Evolutionary conservation across 2,797 vertebrate genomes (phyloP).

Genomic region (Aplochiton taeniatus): DNA sequence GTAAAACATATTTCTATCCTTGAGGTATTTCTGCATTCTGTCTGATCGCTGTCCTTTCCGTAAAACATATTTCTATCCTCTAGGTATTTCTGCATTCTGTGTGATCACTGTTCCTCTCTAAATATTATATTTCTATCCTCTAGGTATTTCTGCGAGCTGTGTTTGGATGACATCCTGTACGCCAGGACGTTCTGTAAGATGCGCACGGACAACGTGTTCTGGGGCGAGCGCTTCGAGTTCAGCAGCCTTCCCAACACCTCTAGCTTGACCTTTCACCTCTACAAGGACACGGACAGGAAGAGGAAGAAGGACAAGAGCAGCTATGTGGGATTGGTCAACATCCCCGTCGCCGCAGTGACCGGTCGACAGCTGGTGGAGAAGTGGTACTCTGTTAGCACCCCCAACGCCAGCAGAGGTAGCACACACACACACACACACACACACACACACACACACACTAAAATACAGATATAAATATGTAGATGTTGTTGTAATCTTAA

Average conservation of each 20-base stretch:
- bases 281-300: conserved; percentile 95
- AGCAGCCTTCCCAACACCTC: conserved; percentile 82
- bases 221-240: conserved; percentile 97
- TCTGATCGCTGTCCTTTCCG: too few relatives aligned
- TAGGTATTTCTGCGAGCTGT: conserved; percentile 94
- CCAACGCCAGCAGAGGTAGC: conserved; percentile 86
- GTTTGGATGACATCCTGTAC: conserved; percentile 93
- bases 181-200: conserved; percentile 95
- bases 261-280: conserved; percentile 92
- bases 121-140: too few relatives aligned
- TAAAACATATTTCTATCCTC: too few relatives aligned
- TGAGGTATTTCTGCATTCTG: too few relatives aligned
- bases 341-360: conserved; percentile 83
- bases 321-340: conserved; percentile 91
- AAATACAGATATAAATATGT: background rate
- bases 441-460: background rate
- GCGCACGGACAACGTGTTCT: conserved; percentile 94
- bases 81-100: background rate
- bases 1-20: too few relatives aligned
- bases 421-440: background rate
- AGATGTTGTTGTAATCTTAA: background rate
- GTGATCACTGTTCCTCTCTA: too few relatives aligned
- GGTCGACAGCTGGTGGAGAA: conserved; percentile 92
- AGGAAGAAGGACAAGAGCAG: conserved; percentile 97
- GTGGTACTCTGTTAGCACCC: conserved; percentile 94